Percentiles rank a stretch among this genome's conserved stretches.
Conservation (phyloP, 2,888 invertebrate species). For the Elegia similella region DNA sequence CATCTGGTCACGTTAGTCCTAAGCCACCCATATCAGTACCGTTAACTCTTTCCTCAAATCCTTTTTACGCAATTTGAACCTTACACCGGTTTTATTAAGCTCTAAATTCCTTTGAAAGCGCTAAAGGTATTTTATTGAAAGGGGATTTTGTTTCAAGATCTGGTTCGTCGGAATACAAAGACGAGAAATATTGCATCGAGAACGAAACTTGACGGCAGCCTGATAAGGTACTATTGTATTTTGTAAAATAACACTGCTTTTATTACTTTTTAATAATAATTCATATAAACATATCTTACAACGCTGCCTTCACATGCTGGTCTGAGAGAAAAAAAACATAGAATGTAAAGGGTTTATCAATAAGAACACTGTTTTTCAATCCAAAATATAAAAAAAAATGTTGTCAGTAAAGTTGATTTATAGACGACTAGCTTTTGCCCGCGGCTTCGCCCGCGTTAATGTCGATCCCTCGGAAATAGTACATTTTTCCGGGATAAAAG, state of each 20-base stretch:
- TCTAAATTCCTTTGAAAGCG: constrained; percentile 27
- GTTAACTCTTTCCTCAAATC: constrained; percentile 8
- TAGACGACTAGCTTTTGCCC: no score
- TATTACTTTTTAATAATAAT: not conserved
- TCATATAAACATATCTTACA: no score
- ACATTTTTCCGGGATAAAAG: no score
- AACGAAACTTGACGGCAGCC: constrained; percentile 47
- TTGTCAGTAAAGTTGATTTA: no score
- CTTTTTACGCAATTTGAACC: not conserved
- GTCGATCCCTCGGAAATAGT: no score
- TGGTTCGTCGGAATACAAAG: constrained; percentile 42
- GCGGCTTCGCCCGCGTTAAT: no score
- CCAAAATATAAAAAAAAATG: no score
- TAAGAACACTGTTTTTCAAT: no score
- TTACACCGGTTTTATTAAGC: constrained; percentile 19
- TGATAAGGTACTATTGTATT: constrained; percentile 5
- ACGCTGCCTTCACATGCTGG: no score
- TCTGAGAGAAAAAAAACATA: no score
- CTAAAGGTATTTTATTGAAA: constrained; percentile 31
- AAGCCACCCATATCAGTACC: constrained; percentile 7
- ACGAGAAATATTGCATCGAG: constrained; percentile 53
- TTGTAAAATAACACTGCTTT: not conserved
- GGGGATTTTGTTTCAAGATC: constrained; percentile 47
- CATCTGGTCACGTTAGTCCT: no score
- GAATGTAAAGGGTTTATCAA: no score